Conservation (phyloP, 2,888 invertebrate species). For the Acanthosepion esculentum region DNA sequence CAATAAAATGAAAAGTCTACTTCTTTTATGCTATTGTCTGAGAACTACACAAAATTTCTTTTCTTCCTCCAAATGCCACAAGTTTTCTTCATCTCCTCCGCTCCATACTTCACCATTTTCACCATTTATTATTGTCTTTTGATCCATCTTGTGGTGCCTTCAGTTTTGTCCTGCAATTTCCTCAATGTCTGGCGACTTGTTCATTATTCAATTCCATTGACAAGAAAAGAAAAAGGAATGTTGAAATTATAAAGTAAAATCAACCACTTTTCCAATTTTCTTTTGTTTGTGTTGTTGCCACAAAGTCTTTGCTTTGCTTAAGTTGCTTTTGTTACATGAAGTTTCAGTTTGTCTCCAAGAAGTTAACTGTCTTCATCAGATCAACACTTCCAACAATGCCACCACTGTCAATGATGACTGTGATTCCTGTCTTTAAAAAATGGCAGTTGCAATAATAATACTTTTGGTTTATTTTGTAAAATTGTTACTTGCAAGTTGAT, state of each 20-base stretch:
- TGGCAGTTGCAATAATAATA: neutral
- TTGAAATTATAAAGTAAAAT: neutral
- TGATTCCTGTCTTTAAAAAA: neutral
- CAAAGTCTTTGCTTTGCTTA: neutral
- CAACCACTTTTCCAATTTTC: constrained; percentile 12
- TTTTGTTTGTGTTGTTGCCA: neutral
- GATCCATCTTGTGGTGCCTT: constrained; percentile 33
- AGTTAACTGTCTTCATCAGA: constrained; percentile 10
- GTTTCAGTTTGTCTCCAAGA: constrained; percentile 33
- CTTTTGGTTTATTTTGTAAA: neutral
- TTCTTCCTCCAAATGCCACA: neutral
- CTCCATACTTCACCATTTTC: neutral
- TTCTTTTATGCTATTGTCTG: constrained; percentile 4
- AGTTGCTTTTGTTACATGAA: neutral
- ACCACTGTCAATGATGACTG: neutral
- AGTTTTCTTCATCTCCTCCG: neutral
- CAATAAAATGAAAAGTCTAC: neutral
- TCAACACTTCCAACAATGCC: neutral
- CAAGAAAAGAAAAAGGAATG: neutral
- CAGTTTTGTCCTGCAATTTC: constrained; percentile 33
- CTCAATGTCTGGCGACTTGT: constrained; percentile 33
- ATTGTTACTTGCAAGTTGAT: neutral
- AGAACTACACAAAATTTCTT: constrained; percentile 24
- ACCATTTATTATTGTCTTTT: constrained; percentile 33
- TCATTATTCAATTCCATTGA: neutral